A percentile compares a stretch with the other conserved stretches of the same genome.
phyloP scores from a whole-genome alignment of 2,113 vertebrate species.

The Macquaria ambigua region DNA sequence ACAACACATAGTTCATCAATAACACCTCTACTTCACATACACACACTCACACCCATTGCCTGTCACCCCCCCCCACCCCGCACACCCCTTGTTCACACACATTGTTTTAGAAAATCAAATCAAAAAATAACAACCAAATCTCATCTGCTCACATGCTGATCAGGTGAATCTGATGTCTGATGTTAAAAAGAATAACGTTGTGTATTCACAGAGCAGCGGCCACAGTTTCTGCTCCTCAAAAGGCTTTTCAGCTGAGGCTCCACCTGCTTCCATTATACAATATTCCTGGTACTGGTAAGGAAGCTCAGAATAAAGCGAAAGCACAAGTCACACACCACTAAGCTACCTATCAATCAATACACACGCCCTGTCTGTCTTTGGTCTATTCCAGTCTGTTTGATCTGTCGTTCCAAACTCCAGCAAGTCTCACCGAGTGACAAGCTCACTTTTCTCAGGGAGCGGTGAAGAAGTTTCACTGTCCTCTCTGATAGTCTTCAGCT shows the following conservation, averaged over 20 bases:
- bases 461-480: slow-evolving; percentile 48
- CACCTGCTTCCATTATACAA: slow-evolving; percentile 24
- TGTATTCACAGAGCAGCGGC: slow-evolving; percentile 2
- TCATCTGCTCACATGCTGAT: slow-evolving; percentile 26
- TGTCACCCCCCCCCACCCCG: slow-evolving; percentile 20
- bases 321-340: slow-evolving; percentile 53
- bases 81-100: slow-evolving; percentile 12
- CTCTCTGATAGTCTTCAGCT: slow-evolving; percentile 56
- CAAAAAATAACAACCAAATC: slow-evolving; percentile 17
- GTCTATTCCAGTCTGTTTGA: slow-evolving; percentile 70
- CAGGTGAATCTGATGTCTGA: slow-evolving; percentile 19
- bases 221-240: slow-evolving; percentile 16
- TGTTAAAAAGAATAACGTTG: background rate
- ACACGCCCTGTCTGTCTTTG: slow-evolving; percentile 51
- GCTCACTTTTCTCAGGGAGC: slow-evolving; percentile 45
- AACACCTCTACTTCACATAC: slow-evolving; percentile 45
- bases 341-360: slow-evolving; percentile 64
- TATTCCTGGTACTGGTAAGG: slow-evolving; percentile 1
- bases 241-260: slow-evolving; percentile 3
- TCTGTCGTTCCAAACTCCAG: slow-evolving; percentile 52
- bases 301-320: slow-evolving; percentile 35
- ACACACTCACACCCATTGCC: slow-evolving; percentile 35
- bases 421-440: slow-evolving; percentile 50
- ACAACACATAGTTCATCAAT: slow-evolving; percentile 20
- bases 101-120: slow-evolving; percentile 5